Evolutionary conservation across 2,113 vertebrate species (phyloP).

Genomic region (Callospermophilus lateralis): DNA sequence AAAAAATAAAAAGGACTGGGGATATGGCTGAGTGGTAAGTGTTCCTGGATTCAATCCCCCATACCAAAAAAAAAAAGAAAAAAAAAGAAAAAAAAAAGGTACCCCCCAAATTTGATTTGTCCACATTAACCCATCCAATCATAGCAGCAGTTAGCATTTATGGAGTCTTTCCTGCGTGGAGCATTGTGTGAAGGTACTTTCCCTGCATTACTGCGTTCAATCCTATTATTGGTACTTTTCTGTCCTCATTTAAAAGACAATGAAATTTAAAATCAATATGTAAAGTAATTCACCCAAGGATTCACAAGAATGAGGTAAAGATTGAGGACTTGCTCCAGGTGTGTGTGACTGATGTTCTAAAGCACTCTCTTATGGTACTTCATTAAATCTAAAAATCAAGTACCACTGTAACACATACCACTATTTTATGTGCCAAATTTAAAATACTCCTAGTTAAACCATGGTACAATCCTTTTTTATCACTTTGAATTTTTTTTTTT

Average conservation of each 20-base stretch:
- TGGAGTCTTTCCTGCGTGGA: background rate
- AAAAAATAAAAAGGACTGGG: no score
- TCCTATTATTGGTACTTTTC: background rate
- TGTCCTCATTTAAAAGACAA: background rate
- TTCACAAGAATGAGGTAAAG: background rate
- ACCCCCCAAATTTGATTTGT: background rate
- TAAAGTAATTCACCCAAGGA: background rate
- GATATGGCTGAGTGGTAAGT: no score
- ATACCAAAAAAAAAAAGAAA: no score
- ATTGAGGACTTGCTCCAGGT: background rate
- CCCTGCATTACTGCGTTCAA: background rate
- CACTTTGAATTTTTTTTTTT: background rate
- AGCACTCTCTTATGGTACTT: background rate
- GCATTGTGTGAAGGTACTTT: background rate
- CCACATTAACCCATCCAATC: background rate
- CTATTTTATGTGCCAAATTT: background rate
- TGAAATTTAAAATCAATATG: constrained; percentile 3
- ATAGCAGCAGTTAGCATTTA: background rate
- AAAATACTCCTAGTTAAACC: background rate
- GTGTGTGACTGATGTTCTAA: background rate
- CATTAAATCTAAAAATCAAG: background rate
- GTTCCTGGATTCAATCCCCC: no score
- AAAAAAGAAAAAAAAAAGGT: background rate
- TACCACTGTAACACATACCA: background rate
- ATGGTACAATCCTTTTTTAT: background rate